Evolutionary conservation across 2,797 vertebrate genomes (phyloP).

Genomic region (Fratercula arctica): DNA sequence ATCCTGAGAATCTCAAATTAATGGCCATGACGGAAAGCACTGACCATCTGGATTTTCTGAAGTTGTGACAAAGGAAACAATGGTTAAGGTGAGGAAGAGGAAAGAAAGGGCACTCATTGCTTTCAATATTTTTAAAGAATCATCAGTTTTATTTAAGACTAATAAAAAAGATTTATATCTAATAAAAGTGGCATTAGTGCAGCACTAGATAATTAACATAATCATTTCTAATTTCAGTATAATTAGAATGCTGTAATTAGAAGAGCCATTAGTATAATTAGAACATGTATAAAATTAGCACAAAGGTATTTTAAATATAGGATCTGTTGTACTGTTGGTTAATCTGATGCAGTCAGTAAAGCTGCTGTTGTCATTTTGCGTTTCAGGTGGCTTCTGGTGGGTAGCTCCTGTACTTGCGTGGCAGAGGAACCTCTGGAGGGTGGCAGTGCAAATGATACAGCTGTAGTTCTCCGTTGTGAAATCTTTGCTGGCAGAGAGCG

Average conservation of each 20-base stretch:
- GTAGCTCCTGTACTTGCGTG: not conserved
- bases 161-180: not conserved
- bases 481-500: not conserved
- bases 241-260: slow-evolving; percentile 36
- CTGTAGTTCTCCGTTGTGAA: not conserved
- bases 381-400: not conserved
- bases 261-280: slow-evolving; percentile 9
- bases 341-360: not conserved
- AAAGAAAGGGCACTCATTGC: not conserved
- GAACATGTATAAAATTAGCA: slow-evolving; percentile 6
- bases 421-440: not conserved
- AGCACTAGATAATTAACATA: not conserved
- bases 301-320: not conserved
- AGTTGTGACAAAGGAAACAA: not conserved
- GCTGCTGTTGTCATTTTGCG: not conserved
- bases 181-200: not conserved
- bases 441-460: not conserved
- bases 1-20: not conserved
- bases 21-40: not conserved
- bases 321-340: not conserved
- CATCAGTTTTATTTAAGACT: not conserved
- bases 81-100: not conserved
- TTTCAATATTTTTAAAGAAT: not conserved
- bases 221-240: slow-evolving; percentile 3
- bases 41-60: not conserved